Conservation (phyloP, 2,113 vertebrate genomes). For the Labrus mixtus region DNA sequence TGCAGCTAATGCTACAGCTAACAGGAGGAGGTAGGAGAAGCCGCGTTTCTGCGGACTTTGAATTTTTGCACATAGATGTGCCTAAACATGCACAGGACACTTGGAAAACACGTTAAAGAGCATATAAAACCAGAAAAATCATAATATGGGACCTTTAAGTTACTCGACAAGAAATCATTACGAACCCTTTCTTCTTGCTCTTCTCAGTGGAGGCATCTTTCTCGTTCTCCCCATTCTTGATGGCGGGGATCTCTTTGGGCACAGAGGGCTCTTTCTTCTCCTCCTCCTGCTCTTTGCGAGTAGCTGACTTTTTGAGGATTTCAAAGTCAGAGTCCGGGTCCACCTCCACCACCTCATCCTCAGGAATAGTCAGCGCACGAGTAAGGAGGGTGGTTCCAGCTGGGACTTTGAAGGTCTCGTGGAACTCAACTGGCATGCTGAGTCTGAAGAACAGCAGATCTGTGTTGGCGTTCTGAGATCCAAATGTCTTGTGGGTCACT, state of each 20-base stretch:
- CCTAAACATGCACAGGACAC: too few species aligned
- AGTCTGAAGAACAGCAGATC: conserved; percentile 91
- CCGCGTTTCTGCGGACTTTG: too few species aligned
- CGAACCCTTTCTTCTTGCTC: conserved; percentile 92
- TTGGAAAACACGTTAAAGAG: too few species aligned
- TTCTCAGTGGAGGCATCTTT: conserved; percentile 93
- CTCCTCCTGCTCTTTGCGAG: conserved; percentile 88
- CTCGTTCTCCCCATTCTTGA: conserved; percentile 88
- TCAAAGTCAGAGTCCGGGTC: conserved; percentile 93
- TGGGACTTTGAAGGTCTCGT: conserved; percentile 88
- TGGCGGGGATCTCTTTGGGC: conserved; percentile 78
- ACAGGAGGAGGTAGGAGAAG: too few species aligned
- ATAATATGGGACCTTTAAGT: too few species aligned
- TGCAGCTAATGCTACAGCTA: too few species aligned
- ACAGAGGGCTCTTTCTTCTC: conserved; percentile 87
- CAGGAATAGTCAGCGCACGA: conserved; percentile 84
- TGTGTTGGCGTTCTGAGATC: conserved; percentile 91
- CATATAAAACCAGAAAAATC: too few species aligned
- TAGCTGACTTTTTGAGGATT: conserved; percentile 90
- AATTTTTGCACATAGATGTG: too few species aligned
- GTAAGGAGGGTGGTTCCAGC: conserved; percentile 89
- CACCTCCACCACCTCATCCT: conserved; percentile 89
- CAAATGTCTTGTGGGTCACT: conserved; percentile 88
- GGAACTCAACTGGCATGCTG: conserved; percentile 94
- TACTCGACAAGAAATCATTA: conserved; percentile 3